phyloP scores from a whole-genome alignment of 2,888 invertebrate species.

The Herminia tarsipennalis region DNA sequence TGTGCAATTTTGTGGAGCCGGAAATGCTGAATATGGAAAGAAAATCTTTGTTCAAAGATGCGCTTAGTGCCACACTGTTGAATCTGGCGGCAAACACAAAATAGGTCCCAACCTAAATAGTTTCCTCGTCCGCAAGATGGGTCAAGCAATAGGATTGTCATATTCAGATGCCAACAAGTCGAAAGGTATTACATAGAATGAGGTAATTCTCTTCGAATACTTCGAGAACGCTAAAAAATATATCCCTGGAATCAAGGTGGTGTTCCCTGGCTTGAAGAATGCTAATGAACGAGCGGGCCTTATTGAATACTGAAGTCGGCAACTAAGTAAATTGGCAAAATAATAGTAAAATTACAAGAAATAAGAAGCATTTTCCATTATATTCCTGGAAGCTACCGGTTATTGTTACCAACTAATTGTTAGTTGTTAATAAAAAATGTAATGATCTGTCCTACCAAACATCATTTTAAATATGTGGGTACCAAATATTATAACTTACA shows the following conservation, averaged over 20 bases:
- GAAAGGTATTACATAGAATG: constrained; percentile 98
- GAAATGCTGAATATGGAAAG: constrained; percentile 98
- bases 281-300: constrained; percentile 96
- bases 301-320: constrained; percentile 96
- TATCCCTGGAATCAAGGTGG: constrained; percentile 99
- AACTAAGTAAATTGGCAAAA: constrained; percentile 88
- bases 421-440: constrained; percentile 40
- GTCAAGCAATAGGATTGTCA: constrained; percentile 95
- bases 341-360: constrained; percentile 57
- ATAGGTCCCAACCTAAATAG: constrained; percentile 98
- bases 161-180: constrained; percentile 98
- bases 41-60: constrained; percentile 98
- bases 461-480: no score
- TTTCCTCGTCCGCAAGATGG: constrained; percentile 97
- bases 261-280: constrained; percentile 99
- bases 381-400: constrained; percentile 63
- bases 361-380: constrained; percentile 68
- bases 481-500: no score
- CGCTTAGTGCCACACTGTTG: constrained; percentile 98
- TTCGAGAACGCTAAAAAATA: constrained; percentile 99
- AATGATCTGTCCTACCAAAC: no score
- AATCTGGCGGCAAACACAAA: constrained; percentile 98
- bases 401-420: constrained; percentile 61
- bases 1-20: no score
- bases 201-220: constrained; percentile 97